A percentile compares a stretch with the other conserved stretches of the same genome.
Conservation (phyloP, 2,797 vertebrate species). For the Anisognathus igniventris region DNA sequence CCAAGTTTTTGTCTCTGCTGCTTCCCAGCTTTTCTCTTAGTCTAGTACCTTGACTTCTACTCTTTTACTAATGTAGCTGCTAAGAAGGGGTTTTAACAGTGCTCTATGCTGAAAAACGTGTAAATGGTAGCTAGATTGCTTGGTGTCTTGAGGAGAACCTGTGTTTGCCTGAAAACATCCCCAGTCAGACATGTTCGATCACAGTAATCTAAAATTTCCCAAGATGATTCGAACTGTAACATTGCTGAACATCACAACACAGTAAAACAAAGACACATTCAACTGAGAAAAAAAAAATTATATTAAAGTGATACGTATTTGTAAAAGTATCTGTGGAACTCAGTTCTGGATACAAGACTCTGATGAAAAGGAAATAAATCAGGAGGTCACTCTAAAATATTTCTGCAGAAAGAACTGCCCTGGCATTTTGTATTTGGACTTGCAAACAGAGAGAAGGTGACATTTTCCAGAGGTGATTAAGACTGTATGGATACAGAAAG, state of each 20-base stretch:
- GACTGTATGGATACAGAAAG: background rate
- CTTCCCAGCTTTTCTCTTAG: background rate
- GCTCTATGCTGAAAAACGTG: background rate
- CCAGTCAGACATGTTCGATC: background rate
- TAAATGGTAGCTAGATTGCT: background rate
- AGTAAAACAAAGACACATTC: background rate
- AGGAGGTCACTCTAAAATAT: background rate
- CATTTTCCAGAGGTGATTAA: background rate
- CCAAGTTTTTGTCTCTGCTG: background rate
- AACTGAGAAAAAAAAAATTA: background rate
- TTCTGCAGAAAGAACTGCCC: background rate
- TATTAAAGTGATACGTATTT: background rate
- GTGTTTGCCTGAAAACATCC: background rate
- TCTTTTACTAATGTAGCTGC: background rate
- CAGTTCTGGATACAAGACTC: background rate
- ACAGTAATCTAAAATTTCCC: background rate
- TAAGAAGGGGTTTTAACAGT: background rate
- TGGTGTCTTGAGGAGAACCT: background rate
- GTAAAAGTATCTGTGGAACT: background rate
- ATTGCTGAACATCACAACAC: background rate
- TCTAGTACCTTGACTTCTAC: background rate
- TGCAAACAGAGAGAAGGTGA: background rate
- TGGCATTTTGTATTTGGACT: background rate
- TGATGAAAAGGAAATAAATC: background rate
- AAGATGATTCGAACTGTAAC: background rate